phyloP scores from a whole-genome alignment of 2,888 invertebrate species.

The Caenorhabditis afra region DNA sequence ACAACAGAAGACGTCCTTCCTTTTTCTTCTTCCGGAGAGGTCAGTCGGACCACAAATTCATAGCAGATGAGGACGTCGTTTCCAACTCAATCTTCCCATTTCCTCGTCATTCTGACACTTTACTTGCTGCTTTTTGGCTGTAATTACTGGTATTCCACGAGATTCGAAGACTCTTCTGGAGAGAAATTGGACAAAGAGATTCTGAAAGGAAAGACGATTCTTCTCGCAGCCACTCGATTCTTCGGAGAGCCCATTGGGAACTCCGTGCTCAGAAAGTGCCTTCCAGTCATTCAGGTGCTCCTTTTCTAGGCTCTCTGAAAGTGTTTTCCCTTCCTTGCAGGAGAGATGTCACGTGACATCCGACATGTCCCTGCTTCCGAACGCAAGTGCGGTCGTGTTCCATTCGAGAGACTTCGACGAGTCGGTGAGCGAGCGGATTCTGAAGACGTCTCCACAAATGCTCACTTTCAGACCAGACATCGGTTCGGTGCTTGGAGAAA shows the following conservation, averaged over 20 bases:
- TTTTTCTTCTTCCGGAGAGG: no score
- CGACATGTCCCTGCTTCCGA: background rate
- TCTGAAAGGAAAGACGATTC: slow-evolving; percentile 1
- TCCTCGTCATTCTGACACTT: no score
- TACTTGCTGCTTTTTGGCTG: no score
- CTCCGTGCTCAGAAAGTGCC: slow-evolving; percentile 46
- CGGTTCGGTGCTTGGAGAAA: slow-evolving; percentile 1
- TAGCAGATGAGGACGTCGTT: no score
- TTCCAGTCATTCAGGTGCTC: slow-evolving; percentile 15
- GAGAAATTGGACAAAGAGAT: no score
- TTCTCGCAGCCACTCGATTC: slow-evolving; percentile 6
- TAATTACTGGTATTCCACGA: no score
- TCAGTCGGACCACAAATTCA: no score
- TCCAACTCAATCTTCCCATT: no score
- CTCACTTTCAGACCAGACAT: background rate
- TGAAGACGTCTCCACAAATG: background rate
- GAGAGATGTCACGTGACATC: slow-evolving; percentile 38
- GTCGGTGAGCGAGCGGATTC: background rate
- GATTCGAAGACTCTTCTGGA: no score
- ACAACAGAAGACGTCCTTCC: no score
- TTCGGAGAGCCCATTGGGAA: slow-evolving; percentile 49
- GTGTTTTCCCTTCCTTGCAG: slow-evolving; percentile 15
- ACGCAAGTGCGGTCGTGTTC: slow-evolving; percentile 61
- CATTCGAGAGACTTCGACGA: slow-evolving; percentile 43
- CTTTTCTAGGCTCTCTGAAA: background rate